Evolutionary conservation across 1,140 invertebrate species (phyloP), one percentile per base, ranked within the genome.

Genomic region (Aphelenchoides fujianensis): DNA sequence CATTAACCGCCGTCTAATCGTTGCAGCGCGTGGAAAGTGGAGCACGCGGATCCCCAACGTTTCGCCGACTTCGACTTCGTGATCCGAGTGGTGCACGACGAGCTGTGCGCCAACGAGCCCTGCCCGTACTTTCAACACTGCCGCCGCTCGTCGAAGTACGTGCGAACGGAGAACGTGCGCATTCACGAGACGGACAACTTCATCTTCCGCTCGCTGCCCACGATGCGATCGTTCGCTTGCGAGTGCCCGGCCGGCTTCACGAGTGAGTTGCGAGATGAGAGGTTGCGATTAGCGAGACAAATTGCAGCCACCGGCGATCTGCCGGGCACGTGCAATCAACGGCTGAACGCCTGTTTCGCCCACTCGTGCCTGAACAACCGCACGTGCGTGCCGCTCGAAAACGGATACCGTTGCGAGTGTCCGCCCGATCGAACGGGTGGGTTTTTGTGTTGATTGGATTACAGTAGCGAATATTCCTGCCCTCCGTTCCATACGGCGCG

Each of bases 311-410:
- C 31, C 55, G 27, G 27, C 27, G 61, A 63, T 19, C 23, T 59
- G 30, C 73, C 71, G 1, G 80, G 72, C 76, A 87, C 94, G 54
- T 99, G 96, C 84, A 95, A 98, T 82, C 93, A 92, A 0, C 95
- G 98, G 84, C 92, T 98, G 0, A 94, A 99, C 86, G 86, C 97
- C 0, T 99, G 96, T 84, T 98, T 97, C 84, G 96, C 94, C 1
- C 92, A 91, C 78, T 95, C 95, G 0, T 98, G 96, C 84, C 86
- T 89, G 76, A 92, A 94, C 83, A 91, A 91, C 34, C 95, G 94
- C 0, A 91, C 89, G 0, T 98, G 96, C 81, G 84, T 91, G 64
- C 86, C 92, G 0, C 89, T 89, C 3, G 96, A 98, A 85, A 91
- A 92, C 9, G 93, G 93, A 0, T 97, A 95, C 84, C 91, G 91